Evolutionary conservation across 2,113 vertebrate species (phyloP), one percentile per base, ranked within the genome.

Genomic region (Xenus cinereus): DNA sequence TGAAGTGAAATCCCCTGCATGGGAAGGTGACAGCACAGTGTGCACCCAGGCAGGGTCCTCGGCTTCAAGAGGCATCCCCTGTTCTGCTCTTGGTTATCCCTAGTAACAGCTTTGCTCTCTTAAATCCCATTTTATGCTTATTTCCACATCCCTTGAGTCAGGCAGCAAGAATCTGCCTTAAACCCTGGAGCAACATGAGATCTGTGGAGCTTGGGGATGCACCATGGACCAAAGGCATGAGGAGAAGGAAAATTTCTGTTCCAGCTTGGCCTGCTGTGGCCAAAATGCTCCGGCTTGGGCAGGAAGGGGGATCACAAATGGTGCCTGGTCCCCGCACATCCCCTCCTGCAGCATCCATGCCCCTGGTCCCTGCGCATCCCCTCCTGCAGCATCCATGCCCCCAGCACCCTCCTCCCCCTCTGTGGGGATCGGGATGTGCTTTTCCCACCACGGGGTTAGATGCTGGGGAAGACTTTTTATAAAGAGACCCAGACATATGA

Each of bases 121-220:
- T 15, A 90, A 96, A 95, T 95, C 95, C 93, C 64, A 59, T 95
- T 95, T 95, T 90, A 48, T 74, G 89, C 94, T 69, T 89, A 71
- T 95, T 97, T 80, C 76, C 46, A 71, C 86, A 77, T 93, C 86
- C 89, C 86, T 93, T 88, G 90, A 96, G 72, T 50, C 72, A 77
- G 76, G 72, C 88, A 77, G 76, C 6, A 45, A 92, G 83, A 93
- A 88, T 84, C 72, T 89, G 95, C 59, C 76, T 93, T 90, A 93
- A 95, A 63, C 46, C 63, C 64, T 5, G 54, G 53, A 90, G 68
- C 76, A 46, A 81, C 2, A 19, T 3, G 68, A 90, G 83, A 81
- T 92, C 89, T 95, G 79, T 62, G 75, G 32, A 59, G 41, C 63
- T 50, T 48, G 21, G 32, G 79, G 83, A 84, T 26, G 72, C 51